These are phyloP conservation scores for Brachyalestes nurse DNA, from an alignment of 2,797 vertebrate species.

Conservation along the genomic window DNA sequence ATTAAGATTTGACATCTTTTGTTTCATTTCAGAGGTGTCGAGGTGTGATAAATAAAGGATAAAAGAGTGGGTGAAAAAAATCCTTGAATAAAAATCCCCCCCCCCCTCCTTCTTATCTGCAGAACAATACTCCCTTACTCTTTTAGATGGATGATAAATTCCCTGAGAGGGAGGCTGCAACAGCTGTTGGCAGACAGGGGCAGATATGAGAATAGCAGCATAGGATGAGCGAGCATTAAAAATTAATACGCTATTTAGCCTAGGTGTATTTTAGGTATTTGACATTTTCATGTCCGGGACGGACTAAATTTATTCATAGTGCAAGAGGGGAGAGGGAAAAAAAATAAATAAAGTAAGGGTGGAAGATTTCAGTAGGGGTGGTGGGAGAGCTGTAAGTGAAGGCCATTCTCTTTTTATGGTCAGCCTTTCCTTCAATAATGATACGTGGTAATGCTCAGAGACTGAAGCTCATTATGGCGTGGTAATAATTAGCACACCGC, in stretches of 20 bases:
- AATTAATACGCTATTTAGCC: slow-evolving; percentile 90
- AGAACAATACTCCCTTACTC: slow-evolving; percentile 73
- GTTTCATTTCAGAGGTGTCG: slow-evolving; percentile 28
- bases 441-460: slow-evolving; percentile 61
- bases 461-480: slow-evolving; percentile 60
- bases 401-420: slow-evolving; percentile 72
- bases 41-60: slow-evolving; percentile 18
- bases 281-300: slow-evolving; percentile 89
- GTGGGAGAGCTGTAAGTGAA: slow-evolving; percentile 66
- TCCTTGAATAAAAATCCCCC: slow-evolving; percentile 55
- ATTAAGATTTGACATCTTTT: slow-evolving; percentile 27
- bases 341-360: slow-evolving; percentile 67
- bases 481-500: slow-evolving; percentile 63
- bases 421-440: slow-evolving; percentile 62
- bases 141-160: slow-evolving; percentile 85
- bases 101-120: slow-evolving; percentile 52
- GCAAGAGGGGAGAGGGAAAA: slow-evolving; percentile 61
- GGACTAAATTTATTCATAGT: slow-evolving; percentile 87
- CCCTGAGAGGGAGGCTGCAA: slow-evolving; percentile 83
- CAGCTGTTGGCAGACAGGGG: slow-evolving; percentile 87
- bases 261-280: slow-evolving; percentile 90
- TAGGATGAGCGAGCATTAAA: slow-evolving; percentile 88
- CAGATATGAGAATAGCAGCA: slow-evolving; percentile 89
- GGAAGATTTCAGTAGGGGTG: slow-evolving; percentile 63
- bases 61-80: slow-evolving; percentile 16